Conservation (phyloP, 2,113 vertebrate genomes). For the Thalassoma bifasciatum region DNA sequence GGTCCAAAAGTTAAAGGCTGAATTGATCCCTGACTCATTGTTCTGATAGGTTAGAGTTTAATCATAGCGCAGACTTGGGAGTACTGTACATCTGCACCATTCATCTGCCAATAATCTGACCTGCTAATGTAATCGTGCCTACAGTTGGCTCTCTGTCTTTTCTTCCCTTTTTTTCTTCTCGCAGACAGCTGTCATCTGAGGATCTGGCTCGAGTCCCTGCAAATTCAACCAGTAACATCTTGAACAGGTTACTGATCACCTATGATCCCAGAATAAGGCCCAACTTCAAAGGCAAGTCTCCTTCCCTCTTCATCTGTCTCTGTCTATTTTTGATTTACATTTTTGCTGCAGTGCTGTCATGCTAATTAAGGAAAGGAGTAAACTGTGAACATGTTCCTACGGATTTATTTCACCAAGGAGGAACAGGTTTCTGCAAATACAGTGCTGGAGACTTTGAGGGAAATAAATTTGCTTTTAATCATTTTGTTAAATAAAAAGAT, state of each 20-base stretch:
- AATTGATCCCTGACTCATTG: conserved; percentile 46
- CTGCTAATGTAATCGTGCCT: conserved; percentile 56
- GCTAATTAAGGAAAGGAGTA: conserved; percentile 43
- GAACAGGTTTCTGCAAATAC: conserved; percentile 8
- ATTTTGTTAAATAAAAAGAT: not conserved
- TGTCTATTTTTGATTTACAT: conserved; percentile 48
- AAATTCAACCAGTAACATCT: conserved; percentile 97
- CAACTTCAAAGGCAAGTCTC: conserved; percentile 95
- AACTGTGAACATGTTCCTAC: not conserved
- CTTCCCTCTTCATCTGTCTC: conserved; percentile 43
- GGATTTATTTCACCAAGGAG: conserved; percentile 21
- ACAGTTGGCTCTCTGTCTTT: conserved; percentile 43
- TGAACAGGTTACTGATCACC: conserved; percentile 93
- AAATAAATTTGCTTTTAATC: not conserved
- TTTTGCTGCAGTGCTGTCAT: conserved; percentile 34
- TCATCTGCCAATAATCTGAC: conserved; percentile 69
- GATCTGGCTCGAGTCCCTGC: conserved; percentile 93
- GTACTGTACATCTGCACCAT: conserved; percentile 26
- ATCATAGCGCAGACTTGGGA: conserved; percentile 51
- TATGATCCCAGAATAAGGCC: conserved; percentile 98
- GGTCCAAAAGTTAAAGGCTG: conserved; percentile 52
- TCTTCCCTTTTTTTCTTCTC: conserved; percentile 48
- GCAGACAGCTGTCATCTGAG: conserved; percentile 93
- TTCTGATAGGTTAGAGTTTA: conserved; percentile 52
- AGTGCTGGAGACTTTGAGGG: not conserved